Base-by-base conservation (phyloP, 2,888 invertebrate genomes). In the Polymixis flavicincta region DNA sequence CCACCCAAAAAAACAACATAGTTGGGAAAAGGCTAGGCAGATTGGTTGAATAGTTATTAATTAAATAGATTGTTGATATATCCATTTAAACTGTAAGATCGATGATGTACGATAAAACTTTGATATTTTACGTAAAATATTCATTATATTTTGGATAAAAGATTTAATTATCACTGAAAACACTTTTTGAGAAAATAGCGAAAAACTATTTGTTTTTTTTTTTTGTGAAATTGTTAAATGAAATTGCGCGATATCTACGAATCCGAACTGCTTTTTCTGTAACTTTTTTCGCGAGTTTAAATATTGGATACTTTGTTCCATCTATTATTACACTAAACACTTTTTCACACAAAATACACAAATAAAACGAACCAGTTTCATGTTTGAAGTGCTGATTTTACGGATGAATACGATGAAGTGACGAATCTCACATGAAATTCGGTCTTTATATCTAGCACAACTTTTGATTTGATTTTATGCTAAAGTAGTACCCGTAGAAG, bases 311-410 rank as follows among this genome's bases (percentile, higher is more conserved):
- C n/a, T 74, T 76, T 76, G 1, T 72, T 70, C 50, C 63, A 70
- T 25, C 48, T 65, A 71, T 50, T 65, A 71, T 50, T 50, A 8
- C 76, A 85, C 80, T 68, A 60, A 65, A 37, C 83, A 78, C 79
- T 85, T 57, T 78, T 76, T 68, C 72, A 84, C 77, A 78, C 57
- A 85, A 85, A 85, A 83, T 70, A 80, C 74, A 82, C 52, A 86
- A 87, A 87, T 72, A 76, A 45, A 84, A 92, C 92, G 70, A 78
- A 92, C 92, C 92, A 92, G 83, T 91, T 92, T 92, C 92, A 92
- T 92, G 78, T 88, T 89, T 78, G 85, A 80, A 71, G 85, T 87
- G 87, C 74, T 86, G 83, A 82, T 78, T 83, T 88, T 74, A 80
- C 84, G 86, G 83, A 86, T 76, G 85, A 83, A 85, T 87, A 76